Base-by-base conservation (phyloP, 2,888 invertebrate genomes). In the Chloroclystis v-ata region DNA sequence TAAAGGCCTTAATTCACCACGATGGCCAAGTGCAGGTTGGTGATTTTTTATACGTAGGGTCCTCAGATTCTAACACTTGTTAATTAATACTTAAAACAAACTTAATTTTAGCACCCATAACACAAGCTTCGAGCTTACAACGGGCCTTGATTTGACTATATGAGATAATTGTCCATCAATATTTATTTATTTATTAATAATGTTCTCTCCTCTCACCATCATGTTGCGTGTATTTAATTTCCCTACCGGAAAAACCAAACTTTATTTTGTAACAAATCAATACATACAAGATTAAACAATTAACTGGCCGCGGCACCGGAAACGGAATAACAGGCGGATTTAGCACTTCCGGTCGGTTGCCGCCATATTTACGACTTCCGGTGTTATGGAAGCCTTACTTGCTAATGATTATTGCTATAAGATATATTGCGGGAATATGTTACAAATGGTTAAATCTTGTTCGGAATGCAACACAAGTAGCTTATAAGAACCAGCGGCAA, bases 201-300 rank as follows among this genome's bases (percentile, higher is more conserved):
- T n/a, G n/a, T n/a, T n/a, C n/a, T n/a, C n/a, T n/a, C n/a, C n/a
- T n/a, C n/a, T n/a, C n/a, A n/a, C n/a, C n/a, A n/a, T n/a, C n/a
- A n/a, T n/a, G n/a, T n/a, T n/a, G n/a, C 25, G 13, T 33, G 39
- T 38, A 41, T 41, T 20, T 16, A 47, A 42, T 29, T 33, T 8
- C 26, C 9, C 11, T 30, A 14, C 52, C 44, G 43, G 37, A 44
- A 45, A 43, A 35, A 13, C 33, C 26, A 26, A 38, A 41, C 29
- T 16, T 51, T 39, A 46, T 49, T 49, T 35, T 26, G 13, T 41
- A 51, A 50, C 55, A 61, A 56, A 57, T 57, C 55, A 54, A 55
- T 49, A 49, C 40, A 55, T 59, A 67, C 67, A 66, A 56, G 65
- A 60, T 61, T 61, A 65, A 51, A 57, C 69, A 67, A 69, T 69